A percentile compares a stretch with the other conserved stretches of the same genome.
phyloP scores from a whole-genome alignment of 2,113 vertebrate species.

The Macheiramphus alcinus region DNA sequence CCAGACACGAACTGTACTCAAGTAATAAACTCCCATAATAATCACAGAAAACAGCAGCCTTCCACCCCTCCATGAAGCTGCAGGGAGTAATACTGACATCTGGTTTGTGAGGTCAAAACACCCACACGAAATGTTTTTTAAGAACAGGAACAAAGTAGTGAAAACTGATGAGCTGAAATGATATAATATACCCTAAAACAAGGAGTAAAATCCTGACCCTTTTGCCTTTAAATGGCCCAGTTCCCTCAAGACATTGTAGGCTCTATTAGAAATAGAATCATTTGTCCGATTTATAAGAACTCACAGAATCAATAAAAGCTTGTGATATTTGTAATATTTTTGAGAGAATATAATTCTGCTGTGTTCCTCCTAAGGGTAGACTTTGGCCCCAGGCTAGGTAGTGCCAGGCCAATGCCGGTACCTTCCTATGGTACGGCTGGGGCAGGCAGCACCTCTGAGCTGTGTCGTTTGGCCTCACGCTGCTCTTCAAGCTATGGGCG shows the following conservation, averaged over 20 bases:
- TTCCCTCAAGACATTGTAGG: background rate
- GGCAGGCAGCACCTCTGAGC: background rate
- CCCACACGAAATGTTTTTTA: background rate
- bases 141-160: background rate
- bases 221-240: background rate
- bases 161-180: background rate
- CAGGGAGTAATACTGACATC: background rate
- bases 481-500: background rate
- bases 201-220: background rate
- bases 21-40: background rate
- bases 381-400: background rate
- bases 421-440: accelerated
- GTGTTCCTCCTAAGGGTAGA: background rate
- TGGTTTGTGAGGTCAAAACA: slow-evolving; percentile 4
- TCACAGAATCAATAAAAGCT: background rate
- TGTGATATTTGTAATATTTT: background rate
- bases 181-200: background rate
- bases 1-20: background rate
- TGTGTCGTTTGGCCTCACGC: accelerated
- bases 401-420: background rate
- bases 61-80: background rate
- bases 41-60: background rate
- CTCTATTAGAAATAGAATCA: background rate
- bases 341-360: background rate
- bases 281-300: background rate